Percentiles rank a stretch among this genome's conserved stretches.
These are phyloP conservation scores for Zosterops borbonicus DNA, from an alignment of 2,113 vertebrate species.

Conservation along the genomic window DNA sequence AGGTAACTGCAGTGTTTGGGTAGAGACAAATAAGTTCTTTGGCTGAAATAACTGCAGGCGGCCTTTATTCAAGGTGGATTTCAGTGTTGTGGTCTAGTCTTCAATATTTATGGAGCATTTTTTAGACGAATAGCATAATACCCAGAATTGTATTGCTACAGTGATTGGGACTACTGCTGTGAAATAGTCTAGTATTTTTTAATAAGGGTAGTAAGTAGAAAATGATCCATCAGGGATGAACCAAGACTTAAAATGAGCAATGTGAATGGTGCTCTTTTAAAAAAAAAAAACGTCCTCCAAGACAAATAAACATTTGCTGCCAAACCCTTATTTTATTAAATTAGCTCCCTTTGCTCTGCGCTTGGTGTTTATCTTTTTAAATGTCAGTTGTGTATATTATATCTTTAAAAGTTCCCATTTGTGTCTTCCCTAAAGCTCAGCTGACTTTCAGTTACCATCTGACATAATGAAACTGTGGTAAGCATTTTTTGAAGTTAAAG, in stretches of 20 bases:
- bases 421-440: constrained; percentile 25
- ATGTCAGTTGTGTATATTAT: constrained; percentile 25
- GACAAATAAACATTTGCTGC: neutral
- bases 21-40: neutral
- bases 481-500: constrained; percentile 26
- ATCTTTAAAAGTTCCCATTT: constrained; percentile 38
- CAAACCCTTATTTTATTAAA: constrained; percentile 50
- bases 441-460: neutral
- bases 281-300: neutral
- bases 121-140: neutral
- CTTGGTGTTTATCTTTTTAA: constrained; percentile 37
- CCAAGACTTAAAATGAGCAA: constrained; percentile 34
- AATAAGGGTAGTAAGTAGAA: constrained; percentile 17
- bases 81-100: neutral
- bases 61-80: neutral
- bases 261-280: neutral
- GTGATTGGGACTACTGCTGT: neutral
- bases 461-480: constrained; percentile 8
- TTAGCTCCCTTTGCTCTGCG: constrained; percentile 13
- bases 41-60: neutral
- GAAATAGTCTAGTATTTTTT: constrained; percentile 17
- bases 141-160: neutral
- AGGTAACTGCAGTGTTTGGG: neutral
- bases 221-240: constrained; percentile 31
- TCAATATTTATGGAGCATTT: constrained; percentile 11